Base-by-base conservation (phyloP, 2,888 invertebrate genomes). In the Polymixis flavicincta region DNA sequence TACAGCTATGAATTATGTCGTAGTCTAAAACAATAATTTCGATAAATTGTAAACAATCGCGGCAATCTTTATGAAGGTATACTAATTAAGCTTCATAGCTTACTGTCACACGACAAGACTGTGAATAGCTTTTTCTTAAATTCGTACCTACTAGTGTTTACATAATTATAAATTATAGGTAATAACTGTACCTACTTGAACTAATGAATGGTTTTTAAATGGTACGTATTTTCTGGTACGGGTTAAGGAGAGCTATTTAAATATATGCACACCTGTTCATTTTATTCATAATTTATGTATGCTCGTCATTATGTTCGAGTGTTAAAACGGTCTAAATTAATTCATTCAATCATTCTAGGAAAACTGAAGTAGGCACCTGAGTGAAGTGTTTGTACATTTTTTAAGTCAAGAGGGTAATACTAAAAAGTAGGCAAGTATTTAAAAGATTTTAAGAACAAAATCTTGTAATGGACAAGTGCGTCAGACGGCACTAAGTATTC, bases 401-500 rank as follows among this genome's bases (percentile, higher is more conserved):
- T 85, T 17, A 60, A 86, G 83, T 79, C 70, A 73, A 87, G 87
- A 82, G 84, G 75, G 65, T 74, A 71, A 85, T 85, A 84, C 78
- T 76, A 70, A 79, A 75, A 79, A 83, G 74, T 82, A 79, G 80
- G 79, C 69, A 71, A 79, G 78, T 78, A 72, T 67, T 80, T 68
- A 61, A 63, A 55, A 82, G 74, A 84, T 80, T 74, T 86, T 86
- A 85, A 87, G 86, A 87, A 85, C 86, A 86, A 84, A 87, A 78
- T 78, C 84, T 84, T 81, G 87, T 87, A 78, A 52, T 76, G 74
- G 68, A 74, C 78, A 75, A 85, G 78, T 83, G 71, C 85, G 83
- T 85, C 76, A 76, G 68, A 45, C 65, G 70, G 66, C 71, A 76
- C 67, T 66, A 72, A 77, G 74, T 77, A 65, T 74, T 67, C 60